Evolutionary conservation across 1,140 invertebrate genomes (phyloP).

Genomic region (Drosophila prosaltans): DNA sequence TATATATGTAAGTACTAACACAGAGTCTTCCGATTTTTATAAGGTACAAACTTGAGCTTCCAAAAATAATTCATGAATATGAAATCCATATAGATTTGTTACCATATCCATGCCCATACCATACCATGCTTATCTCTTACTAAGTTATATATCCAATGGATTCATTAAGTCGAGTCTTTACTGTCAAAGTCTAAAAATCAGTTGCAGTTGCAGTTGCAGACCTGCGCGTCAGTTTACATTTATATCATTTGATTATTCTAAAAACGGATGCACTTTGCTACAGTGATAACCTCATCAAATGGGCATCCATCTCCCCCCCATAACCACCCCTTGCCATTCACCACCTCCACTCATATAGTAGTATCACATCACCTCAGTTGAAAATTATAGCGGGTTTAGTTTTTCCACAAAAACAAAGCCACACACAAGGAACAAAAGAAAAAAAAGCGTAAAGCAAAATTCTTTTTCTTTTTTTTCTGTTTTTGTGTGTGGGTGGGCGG

Average conservation of each 20-base stretch:
- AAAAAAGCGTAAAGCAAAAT: conserved; percentile 36
- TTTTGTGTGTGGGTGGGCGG: conserved; percentile 55
- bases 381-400: conserved; percentile 69
- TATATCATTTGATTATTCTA: conserved; percentile 69
- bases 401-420: conserved; percentile 32
- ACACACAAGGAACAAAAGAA: conserved; percentile 8
- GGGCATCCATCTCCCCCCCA: background rate
- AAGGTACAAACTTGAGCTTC: no score
- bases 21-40: no score
- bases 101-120: no score
- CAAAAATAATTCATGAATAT: no score
- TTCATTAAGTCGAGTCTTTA: background rate
- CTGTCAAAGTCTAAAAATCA: conserved; percentile 10
- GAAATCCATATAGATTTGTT: no score
- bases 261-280: conserved; percentile 78
- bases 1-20: no score
- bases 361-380: conserved; percentile 58
- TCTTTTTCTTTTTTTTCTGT: conserved; percentile 13
- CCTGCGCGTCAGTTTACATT: conserved; percentile 70
- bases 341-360: conserved; percentile 1
- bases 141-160: background rate
- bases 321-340: background rate
- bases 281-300: conserved; percentile 74
- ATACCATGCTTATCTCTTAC: no score
- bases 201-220: conserved; percentile 4